Evolutionary conservation across 2,888 invertebrate genomes (phyloP).

Genomic region (Abscondita cerata): DNA sequence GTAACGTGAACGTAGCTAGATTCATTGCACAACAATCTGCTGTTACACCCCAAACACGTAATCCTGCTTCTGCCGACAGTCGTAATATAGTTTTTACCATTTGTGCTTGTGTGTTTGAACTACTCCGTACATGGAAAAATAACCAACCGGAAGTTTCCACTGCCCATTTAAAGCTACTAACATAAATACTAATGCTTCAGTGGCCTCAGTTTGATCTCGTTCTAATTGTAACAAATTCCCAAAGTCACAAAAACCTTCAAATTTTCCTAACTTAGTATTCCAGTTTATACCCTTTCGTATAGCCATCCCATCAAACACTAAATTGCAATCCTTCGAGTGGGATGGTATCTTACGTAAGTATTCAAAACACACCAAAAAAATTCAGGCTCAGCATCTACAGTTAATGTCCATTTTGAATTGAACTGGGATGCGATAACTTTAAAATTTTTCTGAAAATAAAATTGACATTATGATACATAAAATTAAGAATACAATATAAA

Average conservation of each 20-base stretch:
- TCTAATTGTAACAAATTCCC: constrained; percentile 18
- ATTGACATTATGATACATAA: neutral
- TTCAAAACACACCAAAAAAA: neutral
- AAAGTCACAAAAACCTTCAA: constrained; percentile 7
- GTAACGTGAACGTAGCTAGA: constrained; percentile 12
- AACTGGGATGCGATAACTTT: constrained; percentile 1
- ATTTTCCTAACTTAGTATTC: constrained; percentile 13
- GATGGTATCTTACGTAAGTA: neutral
- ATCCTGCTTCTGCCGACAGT: constrained; percentile 11
- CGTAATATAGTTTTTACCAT: constrained; percentile 14
- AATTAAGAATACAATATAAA: neutral
- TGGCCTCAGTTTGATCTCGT: constrained; percentile 21
- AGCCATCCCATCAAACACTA: constrained; percentile 21
- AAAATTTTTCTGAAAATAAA: constrained; percentile 3
- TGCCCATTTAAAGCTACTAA: constrained; percentile 25
- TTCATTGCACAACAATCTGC: constrained; percentile 21
- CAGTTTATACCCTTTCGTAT: constrained; percentile 26
- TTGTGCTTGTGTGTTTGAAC: constrained; percentile 19
- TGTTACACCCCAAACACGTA: constrained; percentile 21
- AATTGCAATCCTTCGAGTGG: neutral
- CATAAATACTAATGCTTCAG: constrained; percentile 33
- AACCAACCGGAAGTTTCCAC: constrained; percentile 22
- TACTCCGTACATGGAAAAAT: constrained; percentile 20
- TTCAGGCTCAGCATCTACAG: constrained; percentile 13
- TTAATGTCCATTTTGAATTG: constrained; percentile 8